These are phyloP conservation scores for Oxystoma pomonae DNA, from an alignment of 2,888 invertebrate species.

Conservation along the genomic window DNA sequence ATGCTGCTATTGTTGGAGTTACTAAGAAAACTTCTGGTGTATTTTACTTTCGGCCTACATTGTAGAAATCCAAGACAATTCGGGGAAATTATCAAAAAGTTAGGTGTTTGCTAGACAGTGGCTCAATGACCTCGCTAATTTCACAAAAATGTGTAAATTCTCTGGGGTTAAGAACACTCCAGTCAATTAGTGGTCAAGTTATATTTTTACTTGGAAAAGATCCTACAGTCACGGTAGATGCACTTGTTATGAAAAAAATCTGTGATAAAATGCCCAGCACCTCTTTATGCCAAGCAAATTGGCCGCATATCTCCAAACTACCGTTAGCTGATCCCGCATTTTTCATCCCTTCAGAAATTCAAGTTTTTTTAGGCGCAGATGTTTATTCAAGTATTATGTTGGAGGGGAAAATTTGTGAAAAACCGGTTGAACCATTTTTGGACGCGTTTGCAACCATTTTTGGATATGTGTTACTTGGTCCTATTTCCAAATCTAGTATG, in stretches of 20 bases:
- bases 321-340: neutral
- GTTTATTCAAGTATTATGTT: neutral
- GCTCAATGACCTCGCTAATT: neutral
- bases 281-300: neutral
- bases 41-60: neutral
- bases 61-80: neutral
- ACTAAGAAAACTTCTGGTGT: neutral
- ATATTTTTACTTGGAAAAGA: neutral
- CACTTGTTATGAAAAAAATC: neutral
- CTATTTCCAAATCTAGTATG: neutral
- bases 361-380: neutral
- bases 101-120: neutral
- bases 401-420: neutral
- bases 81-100: neutral
- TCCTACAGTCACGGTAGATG: neutral
- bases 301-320: neutral
- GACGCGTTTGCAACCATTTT: neutral
- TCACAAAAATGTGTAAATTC: neutral
- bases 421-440: neutral
- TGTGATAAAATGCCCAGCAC: neutral
- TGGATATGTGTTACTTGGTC: neutral
- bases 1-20: neutral
- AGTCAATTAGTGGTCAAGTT: neutral
- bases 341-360: neutral
- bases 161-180: neutral